Base-by-base conservation (phyloP, 2,888 invertebrate species). In the Oscheius myriophilus region DNA sequence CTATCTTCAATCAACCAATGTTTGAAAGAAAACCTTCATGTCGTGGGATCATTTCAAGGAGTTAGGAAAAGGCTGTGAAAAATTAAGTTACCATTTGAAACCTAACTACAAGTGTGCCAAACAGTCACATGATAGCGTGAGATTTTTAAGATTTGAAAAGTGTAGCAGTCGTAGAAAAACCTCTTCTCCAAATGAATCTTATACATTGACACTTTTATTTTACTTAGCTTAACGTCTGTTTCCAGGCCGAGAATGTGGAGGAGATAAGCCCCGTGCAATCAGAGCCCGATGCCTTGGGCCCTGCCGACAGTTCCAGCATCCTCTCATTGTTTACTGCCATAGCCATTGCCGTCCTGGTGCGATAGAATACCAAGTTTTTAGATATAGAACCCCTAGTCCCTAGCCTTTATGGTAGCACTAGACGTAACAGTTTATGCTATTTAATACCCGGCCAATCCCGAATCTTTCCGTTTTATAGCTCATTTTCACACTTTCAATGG, bases 281-380 rank as follows among this genome's bases (percentile, higher is more conserved):
- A 6, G 75, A 72, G 58, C 66, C 69, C 16, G 73, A 75, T 43
- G 72, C 75, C 14, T 65, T 75, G 16, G 41, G 71, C 49, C 75
- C 75, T 42, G 72, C 75, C 18, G 69, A 70, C 49, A 52, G 41
- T 12, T 52, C 52, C 39, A 61, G 61, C 46, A 23, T 46, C 2
- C 16, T 61, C 33, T 26, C 61, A 23, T 33, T 46, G n/a, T 61
- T 23, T 39, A n/a, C 46, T 14, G 26, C 46, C 39, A 11, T 61
- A n/a, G n/a, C 33, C 16, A 25, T 61, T 26, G 46, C 61, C 25
- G 46, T 61, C 33, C 26, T 61, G n/a, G n/a, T 61, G 33, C 61
- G 61, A 61, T 61, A 61, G 61, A n/a, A 46, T 21, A 33, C 49
- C n/a, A 33, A 26, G 18, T 43, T 18, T 57, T 41, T 42, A 11